Evolutionary conservation across 2,113 vertebrate genomes (phyloP).

Genomic region (Siniperca knerii): DNA sequence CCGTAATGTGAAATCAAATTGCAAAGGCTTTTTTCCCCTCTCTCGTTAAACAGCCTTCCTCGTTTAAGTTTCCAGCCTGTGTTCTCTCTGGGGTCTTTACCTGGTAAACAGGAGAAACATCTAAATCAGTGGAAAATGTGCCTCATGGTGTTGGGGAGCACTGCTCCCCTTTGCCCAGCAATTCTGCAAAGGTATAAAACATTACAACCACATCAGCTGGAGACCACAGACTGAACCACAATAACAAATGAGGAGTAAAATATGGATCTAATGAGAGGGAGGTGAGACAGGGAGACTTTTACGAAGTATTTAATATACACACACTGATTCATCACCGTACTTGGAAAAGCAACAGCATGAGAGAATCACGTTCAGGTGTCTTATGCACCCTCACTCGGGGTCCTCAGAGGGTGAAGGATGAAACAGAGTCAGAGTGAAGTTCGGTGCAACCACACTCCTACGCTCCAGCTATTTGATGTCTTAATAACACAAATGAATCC

Average conservation of each 20-base stretch:
- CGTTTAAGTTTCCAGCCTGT: slow-evolving; percentile 76
- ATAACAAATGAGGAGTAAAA: slow-evolving; percentile 30
- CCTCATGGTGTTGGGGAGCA: slow-evolving; percentile 55
- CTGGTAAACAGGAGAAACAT: slow-evolving; percentile 79
- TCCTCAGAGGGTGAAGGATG: not conserved
- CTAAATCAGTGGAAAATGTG: slow-evolving; percentile 80
- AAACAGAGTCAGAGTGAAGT: not conserved
- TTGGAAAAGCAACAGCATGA: slow-evolving; percentile 16
- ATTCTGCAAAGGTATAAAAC: slow-evolving; percentile 53
- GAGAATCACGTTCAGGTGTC: slow-evolving; percentile 11
- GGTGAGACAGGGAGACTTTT: not conserved
- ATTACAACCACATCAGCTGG: slow-evolving; percentile 59
- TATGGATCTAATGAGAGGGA: slow-evolving; percentile 15
- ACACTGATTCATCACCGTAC: not conserved
- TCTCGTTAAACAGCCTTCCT: slow-evolving; percentile 65
- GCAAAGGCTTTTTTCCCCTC: slow-evolving; percentile 15
- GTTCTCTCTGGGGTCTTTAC: slow-evolving; percentile 74
- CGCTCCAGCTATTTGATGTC: slow-evolving; percentile 51
- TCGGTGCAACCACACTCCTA: slow-evolving; percentile 6
- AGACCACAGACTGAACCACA: slow-evolving; percentile 40
- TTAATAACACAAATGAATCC: slow-evolving; percentile 48
- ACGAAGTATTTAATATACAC: not conserved
- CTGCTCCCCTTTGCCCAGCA: slow-evolving; percentile 23
- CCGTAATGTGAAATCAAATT: slow-evolving; percentile 65
- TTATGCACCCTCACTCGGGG: not conserved